phyloP scores from a whole-genome alignment of 2,797 vertebrate genomes.

The Balearica regulorum region DNA sequence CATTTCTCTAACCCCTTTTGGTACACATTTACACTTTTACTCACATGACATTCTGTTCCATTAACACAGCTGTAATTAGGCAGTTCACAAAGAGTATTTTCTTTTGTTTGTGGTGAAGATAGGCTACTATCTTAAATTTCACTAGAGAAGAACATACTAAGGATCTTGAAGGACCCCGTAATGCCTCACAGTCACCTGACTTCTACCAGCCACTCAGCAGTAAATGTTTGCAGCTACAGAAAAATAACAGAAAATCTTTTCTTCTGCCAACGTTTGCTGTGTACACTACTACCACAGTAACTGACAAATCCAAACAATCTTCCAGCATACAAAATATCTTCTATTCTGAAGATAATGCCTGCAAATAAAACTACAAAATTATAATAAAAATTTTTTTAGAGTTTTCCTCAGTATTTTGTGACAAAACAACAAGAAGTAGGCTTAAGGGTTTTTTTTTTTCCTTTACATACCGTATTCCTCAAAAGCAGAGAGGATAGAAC shows the following conservation, averaged over 20 bases:
- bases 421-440: not conserved
- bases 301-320: not conserved
- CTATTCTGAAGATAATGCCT: not conserved
- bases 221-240: not conserved
- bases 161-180: not conserved
- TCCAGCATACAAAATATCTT: not conserved
- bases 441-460: not conserved
- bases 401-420: not conserved
- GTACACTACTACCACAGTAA: not conserved
- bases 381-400: not conserved
- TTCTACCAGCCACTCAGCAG: not conserved
- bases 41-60: not conserved
- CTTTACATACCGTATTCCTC: not conserved
- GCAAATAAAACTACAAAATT: not conserved
- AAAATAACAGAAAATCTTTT: not conserved
- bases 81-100: not conserved
- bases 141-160: not conserved
- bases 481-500: not conserved
- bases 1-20: not conserved
- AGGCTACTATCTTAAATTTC: not conserved
- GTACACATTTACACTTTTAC: not conserved
- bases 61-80: not conserved
- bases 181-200: not conserved
- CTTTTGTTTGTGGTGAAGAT: not conserved
- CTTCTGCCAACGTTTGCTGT: not conserved